phyloP scores from a whole-genome alignment of 2,797 vertebrate genomes.

The Bovichtus diacanthus region DNA sequence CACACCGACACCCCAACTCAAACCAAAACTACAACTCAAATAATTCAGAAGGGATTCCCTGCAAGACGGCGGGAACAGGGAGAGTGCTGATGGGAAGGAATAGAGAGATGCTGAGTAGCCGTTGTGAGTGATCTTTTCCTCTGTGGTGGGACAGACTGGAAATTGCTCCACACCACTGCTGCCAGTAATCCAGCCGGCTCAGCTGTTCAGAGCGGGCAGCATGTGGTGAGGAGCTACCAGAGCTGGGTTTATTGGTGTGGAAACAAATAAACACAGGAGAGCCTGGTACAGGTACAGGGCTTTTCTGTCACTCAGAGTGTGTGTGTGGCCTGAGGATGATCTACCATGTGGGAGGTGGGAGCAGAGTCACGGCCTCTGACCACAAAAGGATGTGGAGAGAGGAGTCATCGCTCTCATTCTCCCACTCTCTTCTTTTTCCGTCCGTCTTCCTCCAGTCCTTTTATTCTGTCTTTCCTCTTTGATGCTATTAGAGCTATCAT shows the following conservation, averaged over 20 bases:
- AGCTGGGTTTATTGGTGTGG: constrained; percentile 54
- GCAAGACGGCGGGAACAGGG: constrained; percentile 23
- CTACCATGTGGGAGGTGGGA: constrained; percentile 63
- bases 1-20: constrained; percentile 42
- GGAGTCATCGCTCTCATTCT: constrained; percentile 53
- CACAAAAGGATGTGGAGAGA: constrained; percentile 73
- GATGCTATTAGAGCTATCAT: not conserved
- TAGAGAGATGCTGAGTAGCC: constrained; percentile 46
- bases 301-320: constrained; percentile 47
- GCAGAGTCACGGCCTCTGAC: constrained; percentile 59
- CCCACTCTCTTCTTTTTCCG: constrained; percentile 14
- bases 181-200: constrained; percentile 68
- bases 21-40: constrained; percentile 11
- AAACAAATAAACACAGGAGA: constrained; percentile 62
- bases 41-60: constrained; percentile 53
- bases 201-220: constrained; percentile 56
- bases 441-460: not conserved
- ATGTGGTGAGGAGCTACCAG: constrained; percentile 48
- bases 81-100: constrained; percentile 35
- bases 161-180: constrained; percentile 50
- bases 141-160: constrained; percentile 65
- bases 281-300: constrained; percentile 48
- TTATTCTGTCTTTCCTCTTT: not conserved
- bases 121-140: constrained; percentile 73
- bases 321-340: constrained; percentile 67